A percentile compares a stretch with the other conserved stretches of the same genome.
phyloP scores from a whole-genome alignment of 2,113 vertebrate species.

The Gymnobelideus leadbeateri region DNA sequence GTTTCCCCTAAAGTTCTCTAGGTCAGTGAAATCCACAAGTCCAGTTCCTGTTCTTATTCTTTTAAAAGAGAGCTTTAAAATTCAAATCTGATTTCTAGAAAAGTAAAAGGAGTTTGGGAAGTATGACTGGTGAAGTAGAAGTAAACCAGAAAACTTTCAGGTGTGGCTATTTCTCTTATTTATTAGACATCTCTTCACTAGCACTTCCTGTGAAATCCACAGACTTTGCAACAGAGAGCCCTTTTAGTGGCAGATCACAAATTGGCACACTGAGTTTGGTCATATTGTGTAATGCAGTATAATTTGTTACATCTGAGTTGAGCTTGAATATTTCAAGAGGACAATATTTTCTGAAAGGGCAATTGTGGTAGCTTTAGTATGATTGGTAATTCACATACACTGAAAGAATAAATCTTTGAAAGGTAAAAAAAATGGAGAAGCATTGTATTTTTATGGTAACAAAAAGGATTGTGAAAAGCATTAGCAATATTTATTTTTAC shows the following conservation, averaged over 20 bases:
- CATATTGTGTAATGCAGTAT: not conserved
- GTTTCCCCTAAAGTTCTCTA: not conserved
- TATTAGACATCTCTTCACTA: conserved; percentile 18
- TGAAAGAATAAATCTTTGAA: not conserved
- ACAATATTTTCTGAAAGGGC: not conserved
- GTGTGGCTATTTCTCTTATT: not conserved
- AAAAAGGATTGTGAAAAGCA: not conserved
- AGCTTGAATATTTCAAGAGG: not conserved
- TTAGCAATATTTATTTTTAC: not conserved
- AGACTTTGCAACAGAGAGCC: not conserved
- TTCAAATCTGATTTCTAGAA: not conserved
- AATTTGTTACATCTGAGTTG: not conserved
- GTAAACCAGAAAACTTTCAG: conserved; percentile 19
- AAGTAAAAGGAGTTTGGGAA: not conserved
- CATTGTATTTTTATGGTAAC: not conserved
- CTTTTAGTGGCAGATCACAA: conserved; percentile 26
- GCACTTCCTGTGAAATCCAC: conserved; percentile 24
- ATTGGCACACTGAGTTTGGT: conserved; percentile 18
- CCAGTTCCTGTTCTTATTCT: not conserved
- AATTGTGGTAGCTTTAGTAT: not conserved
- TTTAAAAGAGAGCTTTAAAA: not conserved
- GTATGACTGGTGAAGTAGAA: conserved; percentile 36
- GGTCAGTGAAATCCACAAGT: not conserved
- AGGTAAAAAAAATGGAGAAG: not conserved
- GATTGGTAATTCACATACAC: too few species aligned